Percentiles rank a stretch among this genome's conserved stretches.
Conservation (phyloP, 2,888 invertebrate genomes). For the Eudemis profundana region DNA sequence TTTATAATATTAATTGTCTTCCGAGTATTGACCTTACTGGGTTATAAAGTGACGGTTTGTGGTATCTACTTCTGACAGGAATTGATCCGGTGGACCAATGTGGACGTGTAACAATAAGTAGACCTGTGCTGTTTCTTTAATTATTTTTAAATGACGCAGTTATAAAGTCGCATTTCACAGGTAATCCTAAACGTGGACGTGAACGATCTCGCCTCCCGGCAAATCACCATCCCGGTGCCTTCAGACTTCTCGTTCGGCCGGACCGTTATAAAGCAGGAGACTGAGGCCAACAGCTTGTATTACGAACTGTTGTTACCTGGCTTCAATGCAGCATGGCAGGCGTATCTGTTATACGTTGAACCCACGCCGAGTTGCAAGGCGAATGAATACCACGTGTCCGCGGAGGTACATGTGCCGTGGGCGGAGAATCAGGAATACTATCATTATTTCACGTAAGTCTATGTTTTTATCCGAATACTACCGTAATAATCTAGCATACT, state of each 20-base stretch:
- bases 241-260: conserved; percentile 63
- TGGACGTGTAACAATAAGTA: no score
- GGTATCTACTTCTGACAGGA: no score
- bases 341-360: conserved; percentile 85
- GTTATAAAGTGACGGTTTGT: no score
- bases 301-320: conserved; percentile 86
- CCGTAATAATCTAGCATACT: no score
- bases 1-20: no score
- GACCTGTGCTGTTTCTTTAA: no score
- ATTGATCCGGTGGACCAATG: no score
- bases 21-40: no score
- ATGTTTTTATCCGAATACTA: no score
- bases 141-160: no score
- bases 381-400: conserved; percentile 83
- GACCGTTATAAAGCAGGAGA: conserved; percentile 78
- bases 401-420: conserved; percentile 88
- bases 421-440: conserved; percentile 86
- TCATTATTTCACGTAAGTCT: conserved; percentile 86
- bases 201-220: conserved; percentile 78
- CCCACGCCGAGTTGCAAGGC: conserved; percentile 76
- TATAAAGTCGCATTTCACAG: conserved; percentile 68
- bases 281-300: conserved; percentile 84
- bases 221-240: conserved; percentile 70
- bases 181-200: conserved; percentile 87
- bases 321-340: conserved; percentile 86